Conservation (phyloP, 2,797 vertebrate species). For the Crotalus adamanteus region DNA sequence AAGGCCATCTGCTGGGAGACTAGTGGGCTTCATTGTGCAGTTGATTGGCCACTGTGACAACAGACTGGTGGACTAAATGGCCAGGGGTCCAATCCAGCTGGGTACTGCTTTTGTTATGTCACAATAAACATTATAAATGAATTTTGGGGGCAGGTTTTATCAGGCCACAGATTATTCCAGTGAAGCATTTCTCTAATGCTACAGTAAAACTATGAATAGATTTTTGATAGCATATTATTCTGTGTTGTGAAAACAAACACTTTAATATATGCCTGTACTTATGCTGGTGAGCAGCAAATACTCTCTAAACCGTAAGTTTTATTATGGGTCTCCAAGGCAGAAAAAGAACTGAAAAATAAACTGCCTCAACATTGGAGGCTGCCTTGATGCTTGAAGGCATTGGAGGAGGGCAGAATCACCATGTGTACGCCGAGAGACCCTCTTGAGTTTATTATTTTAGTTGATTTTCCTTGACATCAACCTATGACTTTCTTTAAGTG, state of each 20-base stretch:
- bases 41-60: background rate
- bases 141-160: background rate
- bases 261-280: background rate
- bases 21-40: background rate
- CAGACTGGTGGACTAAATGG: background rate
- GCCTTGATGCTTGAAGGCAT: constrained; percentile 67
- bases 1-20: background rate
- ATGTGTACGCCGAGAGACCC: constrained; percentile 59
- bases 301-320: background rate
- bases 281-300: background rate
- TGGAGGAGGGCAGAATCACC: constrained; percentile 64
- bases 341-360: constrained; percentile 33
- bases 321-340: background rate
- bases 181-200: background rate
- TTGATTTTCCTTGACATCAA: constrained; percentile 78
- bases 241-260: background rate
- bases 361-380: constrained; percentile 46
- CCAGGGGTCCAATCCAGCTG: no score
- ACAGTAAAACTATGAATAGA: background rate
- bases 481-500: constrained; percentile 77
- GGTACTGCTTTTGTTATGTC: background rate
- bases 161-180: background rate
- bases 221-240: background rate
- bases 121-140: background rate
- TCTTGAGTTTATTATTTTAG: constrained; percentile 75